These are phyloP conservation scores for Leucophora obtusa DNA, from an alignment of 2,888 invertebrate genomes.

Conservation along the genomic window DNA sequence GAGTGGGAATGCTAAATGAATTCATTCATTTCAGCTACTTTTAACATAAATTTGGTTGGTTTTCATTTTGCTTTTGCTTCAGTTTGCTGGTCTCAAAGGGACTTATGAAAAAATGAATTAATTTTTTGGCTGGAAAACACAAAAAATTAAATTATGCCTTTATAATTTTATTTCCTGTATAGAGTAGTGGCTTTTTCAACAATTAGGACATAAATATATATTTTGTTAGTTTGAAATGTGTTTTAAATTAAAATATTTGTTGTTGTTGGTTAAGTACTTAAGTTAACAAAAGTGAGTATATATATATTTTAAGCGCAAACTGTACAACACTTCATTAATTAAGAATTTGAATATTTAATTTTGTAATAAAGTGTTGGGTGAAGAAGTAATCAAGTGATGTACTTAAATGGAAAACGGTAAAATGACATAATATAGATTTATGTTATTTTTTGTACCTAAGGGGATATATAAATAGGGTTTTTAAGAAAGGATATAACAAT, in stretches of 20 bases:
- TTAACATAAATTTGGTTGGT: constrained; percentile 25
- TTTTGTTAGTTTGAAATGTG: constrained; percentile 40
- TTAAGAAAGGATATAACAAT: too few species aligned
- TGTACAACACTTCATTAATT: constrained; percentile 39
- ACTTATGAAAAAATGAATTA: constrained; percentile 23
- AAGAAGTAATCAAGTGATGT: background rate
- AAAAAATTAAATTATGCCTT: constrained; percentile 58
- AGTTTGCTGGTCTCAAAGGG: constrained; percentile 49
- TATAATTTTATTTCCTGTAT: constrained; percentile 41
- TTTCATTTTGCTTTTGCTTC: background rate
- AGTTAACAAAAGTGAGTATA: constrained; percentile 24
- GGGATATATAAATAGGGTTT: too few species aligned
- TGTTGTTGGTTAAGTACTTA: constrained; percentile 38
- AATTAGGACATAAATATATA: constrained; percentile 46
- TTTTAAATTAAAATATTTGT: constrained; percentile 57
- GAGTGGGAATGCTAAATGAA: constrained; percentile 47
- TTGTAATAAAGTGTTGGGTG: background rate
- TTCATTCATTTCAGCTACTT: constrained; percentile 51
- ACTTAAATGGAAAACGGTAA: background rate
- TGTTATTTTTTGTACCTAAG: background rate
- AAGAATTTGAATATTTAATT: constrained; percentile 34
- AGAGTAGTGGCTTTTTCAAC: constrained; percentile 22
- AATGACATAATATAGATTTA: background rate
- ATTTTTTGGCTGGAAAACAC: constrained; percentile 23
- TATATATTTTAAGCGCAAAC: constrained; percentile 28